Evolutionary conservation across 2,888 invertebrate genomes (phyloP).

Genomic region (Dolichomitus sp.): DNA sequence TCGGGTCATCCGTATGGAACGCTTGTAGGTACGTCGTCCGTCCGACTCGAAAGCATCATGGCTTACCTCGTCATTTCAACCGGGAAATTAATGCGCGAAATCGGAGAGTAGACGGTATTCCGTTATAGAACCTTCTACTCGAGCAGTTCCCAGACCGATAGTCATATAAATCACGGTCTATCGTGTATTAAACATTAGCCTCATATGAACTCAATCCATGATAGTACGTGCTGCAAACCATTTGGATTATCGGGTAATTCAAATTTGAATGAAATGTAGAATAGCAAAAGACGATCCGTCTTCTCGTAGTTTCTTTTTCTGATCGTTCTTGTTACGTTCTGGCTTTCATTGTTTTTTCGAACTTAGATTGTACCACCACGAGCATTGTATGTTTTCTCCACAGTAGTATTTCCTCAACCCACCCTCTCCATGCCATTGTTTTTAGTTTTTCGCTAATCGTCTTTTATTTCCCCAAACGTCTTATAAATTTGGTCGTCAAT

Average conservation of each 20-base stretch:
- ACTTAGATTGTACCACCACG: too few species aligned
- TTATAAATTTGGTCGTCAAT: too few species aligned
- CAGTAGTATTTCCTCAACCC: too few species aligned
- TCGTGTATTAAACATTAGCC: neutral
- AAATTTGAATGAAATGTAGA: neutral
- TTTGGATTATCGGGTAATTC: neutral
- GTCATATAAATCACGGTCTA: slow-evolving; percentile 29
- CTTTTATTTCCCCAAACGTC: too few species aligned
- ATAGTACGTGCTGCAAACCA: neutral
- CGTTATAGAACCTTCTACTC: slow-evolving; percentile 10
- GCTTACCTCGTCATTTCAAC: slow-evolving; percentile 49
- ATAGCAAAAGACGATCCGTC: too few species aligned
- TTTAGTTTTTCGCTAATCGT: too few species aligned
- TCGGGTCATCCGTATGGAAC: slow-evolving; percentile 34
- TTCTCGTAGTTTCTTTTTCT: too few species aligned
- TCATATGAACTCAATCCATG: neutral
- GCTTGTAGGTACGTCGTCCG: slow-evolving; percentile 21
- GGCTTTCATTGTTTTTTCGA: too few species aligned
- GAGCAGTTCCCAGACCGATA: slow-evolving; percentile 2
- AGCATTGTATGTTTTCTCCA: too few species aligned
- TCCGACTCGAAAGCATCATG: slow-evolving; percentile 43
- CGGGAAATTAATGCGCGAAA: slow-evolving; percentile 59
- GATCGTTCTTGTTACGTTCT: too few species aligned
- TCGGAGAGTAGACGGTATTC: slow-evolving; percentile 38
- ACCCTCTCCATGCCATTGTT: too few species aligned